Percentiles rank a stretch among this genome's conserved stretches.
phyloP scores from a whole-genome alignment of 2,113 vertebrate species.

The Chloropsis cyanopogon region DNA sequence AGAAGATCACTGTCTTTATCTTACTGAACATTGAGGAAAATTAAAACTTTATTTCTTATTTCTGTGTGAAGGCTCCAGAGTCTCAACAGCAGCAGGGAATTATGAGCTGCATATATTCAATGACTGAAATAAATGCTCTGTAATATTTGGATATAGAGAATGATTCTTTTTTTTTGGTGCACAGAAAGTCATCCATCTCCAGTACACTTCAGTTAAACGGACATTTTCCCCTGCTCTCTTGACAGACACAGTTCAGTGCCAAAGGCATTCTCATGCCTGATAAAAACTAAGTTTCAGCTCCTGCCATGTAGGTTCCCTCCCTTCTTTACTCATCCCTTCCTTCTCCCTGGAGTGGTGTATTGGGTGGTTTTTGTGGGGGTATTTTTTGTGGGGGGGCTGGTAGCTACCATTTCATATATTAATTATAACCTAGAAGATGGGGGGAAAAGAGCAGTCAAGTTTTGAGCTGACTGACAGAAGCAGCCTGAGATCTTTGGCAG shows the following conservation, averaged over 20 bases:
- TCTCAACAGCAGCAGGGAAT: neutral
- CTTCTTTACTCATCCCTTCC: neutral
- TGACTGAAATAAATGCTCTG: neutral
- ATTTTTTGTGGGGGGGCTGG: neutral
- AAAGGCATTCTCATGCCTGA: neutral
- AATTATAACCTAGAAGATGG: slow-evolving; percentile 32
- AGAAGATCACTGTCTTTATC: neutral
- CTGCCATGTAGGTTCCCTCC: neutral
- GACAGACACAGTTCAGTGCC: neutral
- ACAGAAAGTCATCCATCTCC: neutral
- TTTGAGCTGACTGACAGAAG: slow-evolving; percentile 62
- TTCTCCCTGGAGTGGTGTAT: neutral
- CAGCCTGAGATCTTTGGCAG: slow-evolving; percentile 63
- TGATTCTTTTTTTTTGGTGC: neutral
- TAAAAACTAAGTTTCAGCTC: neutral
- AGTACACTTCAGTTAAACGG: neutral
- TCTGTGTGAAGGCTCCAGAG: neutral
- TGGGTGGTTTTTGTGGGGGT: neutral
- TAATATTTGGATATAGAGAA: neutral
- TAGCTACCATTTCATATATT: slow-evolving; percentile 57
- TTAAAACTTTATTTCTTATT: slow-evolving; percentile 13
- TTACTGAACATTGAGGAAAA: neutral
- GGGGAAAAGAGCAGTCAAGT: neutral
- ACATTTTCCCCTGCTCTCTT: neutral
- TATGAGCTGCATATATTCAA: neutral